A percentile compares a stretch with the other conserved stretches of the same genome.
These are phyloP conservation scores for Conus betulinus DNA, from an alignment of 1,140 invertebrate species.

Conservation along the genomic window DNA sequence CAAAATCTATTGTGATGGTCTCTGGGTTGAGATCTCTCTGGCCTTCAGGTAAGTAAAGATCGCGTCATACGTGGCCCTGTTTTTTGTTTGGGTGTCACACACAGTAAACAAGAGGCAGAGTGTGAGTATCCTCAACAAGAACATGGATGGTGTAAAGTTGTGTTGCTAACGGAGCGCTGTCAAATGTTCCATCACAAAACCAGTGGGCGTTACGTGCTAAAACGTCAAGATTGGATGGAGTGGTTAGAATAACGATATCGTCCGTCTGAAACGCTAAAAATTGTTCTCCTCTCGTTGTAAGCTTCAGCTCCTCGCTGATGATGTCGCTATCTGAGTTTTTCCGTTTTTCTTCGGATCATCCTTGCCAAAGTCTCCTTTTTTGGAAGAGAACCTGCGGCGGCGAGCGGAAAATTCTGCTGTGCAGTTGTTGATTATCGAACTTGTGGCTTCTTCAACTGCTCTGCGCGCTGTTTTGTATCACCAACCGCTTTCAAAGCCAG, in stretches of 20 bases:
- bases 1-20: conserved; percentile 8
- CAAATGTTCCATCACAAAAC: conserved; percentile 29
- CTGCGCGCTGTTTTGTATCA: conserved; percentile 22
- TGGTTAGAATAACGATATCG: conserved; percentile 29
- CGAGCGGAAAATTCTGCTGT: conserved; percentile 25
- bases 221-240: conserved; percentile 26
- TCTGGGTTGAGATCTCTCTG: conserved; percentile 7
- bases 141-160: conserved; percentile 27
- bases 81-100: conserved; percentile 10
- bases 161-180: conserved; percentile 28
- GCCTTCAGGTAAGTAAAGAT: conserved; percentile 21
- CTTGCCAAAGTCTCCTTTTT: conserved; percentile 26
- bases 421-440: conserved; percentile 27
- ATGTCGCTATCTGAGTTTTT: conserved; percentile 13
- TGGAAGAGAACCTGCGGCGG: conserved; percentile 22
- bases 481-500: conserved; percentile 25
- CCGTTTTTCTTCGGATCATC: conserved; percentile 16
- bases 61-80: conserved; percentile 25
- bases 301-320: conserved; percentile 28
- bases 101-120: conserved; percentile 25
- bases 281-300: conserved; percentile 29
- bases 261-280: conserved; percentile 27
- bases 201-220: conserved; percentile 28
- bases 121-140: conserved; percentile 20
- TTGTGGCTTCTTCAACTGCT: conserved; percentile 27